These are phyloP conservation scores for Macaria liturata DNA, from an alignment of 2,888 invertebrate species.

Conservation along the genomic window DNA sequence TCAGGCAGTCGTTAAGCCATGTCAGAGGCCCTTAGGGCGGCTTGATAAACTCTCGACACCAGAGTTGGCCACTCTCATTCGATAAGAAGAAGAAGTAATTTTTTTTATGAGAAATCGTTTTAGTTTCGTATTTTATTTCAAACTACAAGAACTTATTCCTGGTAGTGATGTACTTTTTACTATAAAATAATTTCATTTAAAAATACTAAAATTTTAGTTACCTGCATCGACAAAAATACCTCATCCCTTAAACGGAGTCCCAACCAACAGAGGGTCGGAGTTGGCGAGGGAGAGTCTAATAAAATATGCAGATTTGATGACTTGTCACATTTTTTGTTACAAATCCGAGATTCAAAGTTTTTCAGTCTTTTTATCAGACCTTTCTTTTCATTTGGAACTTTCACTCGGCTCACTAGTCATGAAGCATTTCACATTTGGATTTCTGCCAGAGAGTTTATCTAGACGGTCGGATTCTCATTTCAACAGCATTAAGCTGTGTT, in stretches of 20 bases:
- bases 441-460: background rate
- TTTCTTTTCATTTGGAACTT: slow-evolving; percentile 57
- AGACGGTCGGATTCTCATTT: background rate
- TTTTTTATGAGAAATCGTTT: too few species aligned
- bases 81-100: too few species aligned
- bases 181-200: too few species aligned
- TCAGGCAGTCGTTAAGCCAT: too few species aligned
- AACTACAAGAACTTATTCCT: too few species aligned
- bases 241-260: slow-evolving; percentile 60
- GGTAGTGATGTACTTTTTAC: too few species aligned
- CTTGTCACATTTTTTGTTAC: slow-evolving; percentile 82
- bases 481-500: too few species aligned
- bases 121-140: too few species aligned
- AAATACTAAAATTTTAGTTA: too few species aligned
- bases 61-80: too few species aligned
- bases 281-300: slow-evolving; percentile 75
- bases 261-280: slow-evolving; percentile 73
- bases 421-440: background rate
- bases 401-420: slow-evolving; percentile 28
- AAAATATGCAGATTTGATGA: slow-evolving; percentile 84
- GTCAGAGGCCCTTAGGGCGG: too few species aligned
- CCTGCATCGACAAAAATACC: slow-evolving; percentile 6
- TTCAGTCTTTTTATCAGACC: slow-evolving; percentile 62
- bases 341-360: slow-evolving; percentile 80
- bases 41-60: too few species aligned